Evolutionary conservation across 2,888 invertebrate genomes (phyloP).

Genomic region (Plagodis dolabraria): DNA sequence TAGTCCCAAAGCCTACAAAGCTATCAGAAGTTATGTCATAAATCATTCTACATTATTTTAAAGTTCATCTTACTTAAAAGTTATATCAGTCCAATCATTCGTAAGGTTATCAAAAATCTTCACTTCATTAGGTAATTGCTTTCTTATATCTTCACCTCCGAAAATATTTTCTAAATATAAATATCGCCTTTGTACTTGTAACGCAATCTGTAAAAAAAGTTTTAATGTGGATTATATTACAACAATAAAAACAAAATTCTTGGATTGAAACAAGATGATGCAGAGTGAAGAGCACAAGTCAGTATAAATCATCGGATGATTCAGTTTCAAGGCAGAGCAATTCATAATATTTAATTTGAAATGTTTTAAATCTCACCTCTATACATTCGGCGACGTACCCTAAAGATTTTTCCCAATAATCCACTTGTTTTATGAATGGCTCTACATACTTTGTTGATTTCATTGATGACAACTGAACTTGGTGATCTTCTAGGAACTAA

Average conservation of each 20-base stretch:
- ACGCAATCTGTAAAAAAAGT: slow-evolving; percentile 71
- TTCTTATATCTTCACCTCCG: slow-evolving; percentile 93
- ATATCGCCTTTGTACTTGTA: slow-evolving; percentile 94
- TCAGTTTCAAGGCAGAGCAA: no score
- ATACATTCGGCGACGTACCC: slow-evolving; percentile 93
- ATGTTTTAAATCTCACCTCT: slow-evolving; percentile 78
- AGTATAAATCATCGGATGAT: no score
- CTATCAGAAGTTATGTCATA: no score
- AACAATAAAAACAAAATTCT: no score
- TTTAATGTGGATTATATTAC: no score
- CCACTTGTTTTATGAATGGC: slow-evolving; percentile 93
- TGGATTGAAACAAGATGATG: no score
- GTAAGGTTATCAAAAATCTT: slow-evolving; percentile 90
- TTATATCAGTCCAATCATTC: slow-evolving; percentile 89
- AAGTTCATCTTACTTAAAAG: slow-evolving; percentile 67
- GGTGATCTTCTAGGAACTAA: slow-evolving; percentile 91
- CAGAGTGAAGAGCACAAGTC: no score
- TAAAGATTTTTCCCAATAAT: slow-evolving; percentile 93
- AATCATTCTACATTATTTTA: no score
- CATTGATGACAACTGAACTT: slow-evolving; percentile 93
- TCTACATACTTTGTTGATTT: slow-evolving; percentile 95
- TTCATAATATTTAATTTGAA: no score
- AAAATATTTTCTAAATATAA: slow-evolving; percentile 96
- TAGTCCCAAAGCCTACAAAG: no score
- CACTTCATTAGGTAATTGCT: slow-evolving; percentile 91